phyloP scores from a whole-genome alignment of 2,113 vertebrate genomes.

The Noctilio leporinus region DNA sequence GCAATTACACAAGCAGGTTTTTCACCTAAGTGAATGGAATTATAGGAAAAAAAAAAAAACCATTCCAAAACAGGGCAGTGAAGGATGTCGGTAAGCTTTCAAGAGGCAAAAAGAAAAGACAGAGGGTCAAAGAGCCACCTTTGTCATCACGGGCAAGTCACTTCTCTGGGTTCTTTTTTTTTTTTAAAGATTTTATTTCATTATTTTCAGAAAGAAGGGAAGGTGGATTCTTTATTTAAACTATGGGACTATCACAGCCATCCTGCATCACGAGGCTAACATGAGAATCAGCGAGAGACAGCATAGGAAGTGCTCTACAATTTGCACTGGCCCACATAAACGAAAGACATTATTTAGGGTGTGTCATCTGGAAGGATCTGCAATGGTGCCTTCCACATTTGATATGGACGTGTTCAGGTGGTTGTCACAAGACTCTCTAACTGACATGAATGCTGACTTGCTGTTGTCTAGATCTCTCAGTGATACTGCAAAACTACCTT shows the following conservation, averaged over 20 bases:
- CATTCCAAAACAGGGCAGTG: neutral
- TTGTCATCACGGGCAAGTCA: neutral
- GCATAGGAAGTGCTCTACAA: neutral
- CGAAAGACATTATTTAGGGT: neutral
- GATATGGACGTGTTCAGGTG: neutral
- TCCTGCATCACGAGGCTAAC: neutral
- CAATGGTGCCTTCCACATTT: neutral
- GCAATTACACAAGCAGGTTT: conserved; percentile 32
- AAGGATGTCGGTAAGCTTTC: neutral
- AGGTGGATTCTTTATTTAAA: neutral
- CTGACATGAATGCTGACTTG: neutral
- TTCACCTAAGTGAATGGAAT: conserved; percentile 22
- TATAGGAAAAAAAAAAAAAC: neutral
- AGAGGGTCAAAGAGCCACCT: neutral
- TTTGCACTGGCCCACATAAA: neutral
- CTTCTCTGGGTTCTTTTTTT: neutral
- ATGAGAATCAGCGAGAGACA: neutral
- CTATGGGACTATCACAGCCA: neutral
- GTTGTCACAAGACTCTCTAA: neutral
- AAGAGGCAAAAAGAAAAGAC: neutral
- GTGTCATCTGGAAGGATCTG: neutral
- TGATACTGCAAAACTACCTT: neutral
- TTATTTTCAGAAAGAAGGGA: no score
- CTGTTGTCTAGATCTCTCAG: neutral
- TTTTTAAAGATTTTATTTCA: no score